Base-by-base conservation (phyloP, 2,888 invertebrate species). In the Pollenia amentaria region DNA sequence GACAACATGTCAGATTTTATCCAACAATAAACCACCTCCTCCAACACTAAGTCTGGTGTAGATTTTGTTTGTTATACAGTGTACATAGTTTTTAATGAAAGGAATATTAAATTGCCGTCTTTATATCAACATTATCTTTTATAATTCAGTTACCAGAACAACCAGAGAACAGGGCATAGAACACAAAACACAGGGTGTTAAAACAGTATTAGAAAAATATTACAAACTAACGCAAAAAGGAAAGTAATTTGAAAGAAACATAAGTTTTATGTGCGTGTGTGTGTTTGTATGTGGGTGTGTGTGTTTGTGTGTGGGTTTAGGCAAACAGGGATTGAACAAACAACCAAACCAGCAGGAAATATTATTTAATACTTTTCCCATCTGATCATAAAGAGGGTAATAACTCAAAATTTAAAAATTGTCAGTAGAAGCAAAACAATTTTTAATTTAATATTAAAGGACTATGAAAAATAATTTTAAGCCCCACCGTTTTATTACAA, bases 131-230 rank as follows among this genome's bases (percentile, higher is more conserved):
- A 80, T 80, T 84, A 84, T 87, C 84, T 77, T 77, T 77, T 73
- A 67, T 87, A 87, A 87, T 80, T 84, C 67, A 76, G 84, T 87
- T 84, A 80, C 87, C 87, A 80, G 55, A 72, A 87, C 87, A 84
- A 87, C 84, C 67, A n/a, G 16, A 3, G 21, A 40, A 65, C 77
- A 14, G 12, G 29, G 16, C 1, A 85, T 18, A 70, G n/a, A 62
- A 38, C 12, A 29, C 6, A 29, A 29, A 29, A 29, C 6, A 21
- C 16, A 46, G 29, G 18, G 48, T 72, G 65, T 65, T 76, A 48
- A 80, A 79, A 65, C 18, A n/a, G 29, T 67, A 67, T 77, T 69
- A 77, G 51, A 44, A 73, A 62, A 67, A 21, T 38, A 73, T 76
- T n/a, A 73, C 51, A 21, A n/a, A 29, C 29, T 29, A 29, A 29